Base-by-base conservation (phyloP, 92 coral and sea anemone genomes). In the Muricea muricata region DNA sequence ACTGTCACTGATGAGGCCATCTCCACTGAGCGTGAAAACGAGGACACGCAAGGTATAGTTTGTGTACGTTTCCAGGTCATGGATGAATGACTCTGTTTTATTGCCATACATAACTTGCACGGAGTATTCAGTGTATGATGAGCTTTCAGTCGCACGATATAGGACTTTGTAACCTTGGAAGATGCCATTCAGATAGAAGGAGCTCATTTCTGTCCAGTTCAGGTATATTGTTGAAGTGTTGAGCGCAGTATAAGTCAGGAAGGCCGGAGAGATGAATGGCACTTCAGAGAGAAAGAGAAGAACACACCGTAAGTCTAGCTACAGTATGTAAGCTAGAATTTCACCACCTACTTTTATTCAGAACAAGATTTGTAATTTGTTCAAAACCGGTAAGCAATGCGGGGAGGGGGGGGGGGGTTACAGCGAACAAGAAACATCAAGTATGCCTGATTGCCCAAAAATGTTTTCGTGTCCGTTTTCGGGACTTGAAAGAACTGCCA, bases 1-100 rank as follows among this genome's bases (percentile, higher is more conserved):
- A 47, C 37, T 47, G 52, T 24, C 37, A 23, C 80, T 75, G 73
- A 90, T 65, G 35, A 90, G 71, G 13, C 93, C 93, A 60, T 90
- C 91, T 12, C 93, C 93, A 37, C 85, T 39, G 45, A 86, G 47
- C 5, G 88, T 63, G 37, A 71, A 75, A 42, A 66, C 13, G 13
- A 86, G 75, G 47, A 90, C 40, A 20, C 93, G 79, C 61, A 86
- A 31, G 1, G 91, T 90, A 55, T 90, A 90, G 33, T 86, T 90
- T 3, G 63, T 45, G 14, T 65, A 72, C 20, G 69, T 69, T 7
- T 29, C 41, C 23, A 90, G 57, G 54, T 57, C 80, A 1, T 73
- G 14, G 20, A 90, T n/a, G 0, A 65, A 29, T 4, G 85, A 55
- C 20, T 33, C 63, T 23, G 80, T 86, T 15, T 47, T 20, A 13